Evolutionary conservation across 2,888 invertebrate species (phyloP).

Genomic region (Himalopsyche kuldschensis): DNA sequence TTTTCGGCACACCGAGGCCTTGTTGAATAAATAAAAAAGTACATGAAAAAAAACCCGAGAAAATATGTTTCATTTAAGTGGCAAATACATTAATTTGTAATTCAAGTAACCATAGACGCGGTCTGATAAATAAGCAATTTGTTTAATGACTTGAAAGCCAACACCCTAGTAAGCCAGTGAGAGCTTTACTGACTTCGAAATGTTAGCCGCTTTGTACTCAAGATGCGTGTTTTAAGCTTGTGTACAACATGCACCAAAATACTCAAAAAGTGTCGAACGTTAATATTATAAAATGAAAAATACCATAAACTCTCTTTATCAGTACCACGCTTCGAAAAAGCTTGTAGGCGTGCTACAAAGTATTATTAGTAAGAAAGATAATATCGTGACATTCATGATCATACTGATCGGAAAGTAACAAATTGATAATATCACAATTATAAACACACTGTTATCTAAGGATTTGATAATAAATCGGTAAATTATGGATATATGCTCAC

Average conservation of each 20-base stretch:
- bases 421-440: too few species aligned
- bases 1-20: background rate
- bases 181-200: background rate
- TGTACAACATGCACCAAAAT: background rate
- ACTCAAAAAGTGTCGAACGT: too few species aligned
- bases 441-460: too few species aligned
- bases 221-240: background rate
- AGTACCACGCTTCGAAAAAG: background rate
- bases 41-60: background rate
- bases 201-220: background rate
- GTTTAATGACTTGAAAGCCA: conserved; percentile 34
- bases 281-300: background rate
- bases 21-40: background rate
- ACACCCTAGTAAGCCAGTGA: conserved; percentile 23
- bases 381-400: too few species aligned
- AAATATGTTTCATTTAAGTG: conserved; percentile 15
- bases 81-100: conserved; percentile 29
- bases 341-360: too few species aligned
- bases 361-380: too few species aligned
- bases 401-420: too few species aligned
- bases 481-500: too few species aligned
- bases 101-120: conserved; percentile 25
- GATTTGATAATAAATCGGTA: too few species aligned
- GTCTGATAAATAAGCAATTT: conserved; percentile 37
- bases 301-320: background rate